Base-by-base conservation (phyloP, 2,113 vertebrate species). In the Mola mola region DNA sequence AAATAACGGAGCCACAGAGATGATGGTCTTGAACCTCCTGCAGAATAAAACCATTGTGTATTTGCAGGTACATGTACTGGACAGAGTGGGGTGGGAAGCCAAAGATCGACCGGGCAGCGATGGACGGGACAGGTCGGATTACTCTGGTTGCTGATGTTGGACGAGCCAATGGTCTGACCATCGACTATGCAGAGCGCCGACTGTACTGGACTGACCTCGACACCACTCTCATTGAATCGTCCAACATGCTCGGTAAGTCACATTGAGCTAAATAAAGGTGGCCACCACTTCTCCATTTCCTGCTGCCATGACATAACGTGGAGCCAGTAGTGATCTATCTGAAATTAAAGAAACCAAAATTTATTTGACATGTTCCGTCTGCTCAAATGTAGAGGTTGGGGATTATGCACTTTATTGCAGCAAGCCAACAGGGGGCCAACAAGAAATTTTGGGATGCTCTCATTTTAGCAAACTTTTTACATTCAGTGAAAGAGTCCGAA, bases 121-220 rank as follows among this genome's bases (percentile, higher is more conserved):
- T 98, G 96, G 96, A 98, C 24, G 96, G 96, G 26, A 94, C 92
- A 0, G 95, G 94, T 13, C 90, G 96, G 0, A 92, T 93, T 22
- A 98, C 96, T 0, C 52, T 98, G 82, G 96, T 98, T 56, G 94
- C 94, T 0, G 94, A 98, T 0, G 96, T 98, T 78, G 96, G 96
- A 0, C 93, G 96, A 0, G 96, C 96, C 11, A 98, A 98, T 0
- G 96, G 96, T 4, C 93, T 98, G 2, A 98, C 96, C 48, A 98
- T 98, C 8, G 96, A 98, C 74, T 98, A 98, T 0, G 94, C 94
- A 0, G 97, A 97, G 84, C 92, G 96, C 0, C 90, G 96, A 3
- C 94, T 98, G 1, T 98, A 98, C 86, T 98, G 96, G 96, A 98
- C 96, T 0, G 96, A 98, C 84, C 87, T 98, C 4, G 96, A 98